phyloP scores from a whole-genome alignment of 2,113 vertebrate species.

The Ctenomys sociabilis region DNA sequence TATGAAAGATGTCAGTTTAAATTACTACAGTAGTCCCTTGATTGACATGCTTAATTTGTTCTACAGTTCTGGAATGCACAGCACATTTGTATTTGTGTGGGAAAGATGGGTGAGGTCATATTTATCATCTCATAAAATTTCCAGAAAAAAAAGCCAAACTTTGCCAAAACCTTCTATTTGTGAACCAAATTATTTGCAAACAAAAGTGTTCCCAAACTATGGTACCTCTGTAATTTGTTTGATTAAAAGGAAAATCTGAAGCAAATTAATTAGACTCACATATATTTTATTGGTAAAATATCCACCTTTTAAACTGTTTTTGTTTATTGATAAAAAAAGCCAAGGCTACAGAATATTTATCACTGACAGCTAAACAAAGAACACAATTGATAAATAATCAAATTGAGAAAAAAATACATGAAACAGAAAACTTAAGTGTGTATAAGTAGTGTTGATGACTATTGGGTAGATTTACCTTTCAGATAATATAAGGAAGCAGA shows the following conservation, averaged over 20 bases:
- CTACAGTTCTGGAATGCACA: background rate
- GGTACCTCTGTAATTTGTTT: background rate
- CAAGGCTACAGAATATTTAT: slow-evolving; percentile 34
- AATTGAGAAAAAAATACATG: background rate
- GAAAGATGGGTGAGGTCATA: background rate
- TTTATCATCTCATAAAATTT: background rate
- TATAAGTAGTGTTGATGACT: background rate
- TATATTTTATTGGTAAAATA: slow-evolving; percentile 33
- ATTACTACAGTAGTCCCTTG: background rate
- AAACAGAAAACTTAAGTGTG: background rate
- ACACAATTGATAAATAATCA: background rate
- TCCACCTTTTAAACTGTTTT: slow-evolving; percentile 2
- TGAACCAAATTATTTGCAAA: background rate
- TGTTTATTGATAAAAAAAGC: slow-evolving; percentile 39
- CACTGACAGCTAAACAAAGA: slow-evolving; percentile 18
- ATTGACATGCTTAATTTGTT: background rate
- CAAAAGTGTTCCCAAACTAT: background rate
- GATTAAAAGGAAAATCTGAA: slow-evolving; percentile 47
- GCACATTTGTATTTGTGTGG: background rate
- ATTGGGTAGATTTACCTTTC: background rate
- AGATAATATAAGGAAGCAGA: background rate
- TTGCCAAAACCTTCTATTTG: background rate
- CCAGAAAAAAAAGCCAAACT: background rate
- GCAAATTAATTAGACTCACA: background rate
- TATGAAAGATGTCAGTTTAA: background rate